Evolutionary conservation across 2,888 invertebrate species (phyloP).

Genomic region (Saturnia pavonia): DNA sequence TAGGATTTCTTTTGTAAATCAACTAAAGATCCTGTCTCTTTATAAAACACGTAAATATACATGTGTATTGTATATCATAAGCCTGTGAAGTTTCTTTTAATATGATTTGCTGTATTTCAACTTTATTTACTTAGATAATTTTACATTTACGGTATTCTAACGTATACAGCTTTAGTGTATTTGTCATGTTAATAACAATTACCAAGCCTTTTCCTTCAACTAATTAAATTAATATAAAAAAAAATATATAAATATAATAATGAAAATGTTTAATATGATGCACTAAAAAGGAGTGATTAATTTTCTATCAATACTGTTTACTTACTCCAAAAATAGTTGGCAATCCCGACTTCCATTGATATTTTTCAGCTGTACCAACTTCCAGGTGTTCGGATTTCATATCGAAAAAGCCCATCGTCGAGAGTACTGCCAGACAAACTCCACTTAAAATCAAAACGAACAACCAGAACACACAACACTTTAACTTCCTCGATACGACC

Average conservation of each 20-base stretch:
- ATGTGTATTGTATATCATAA: too few species aligned
- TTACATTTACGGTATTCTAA: background rate
- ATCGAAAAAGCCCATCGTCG: conserved; percentile 50
- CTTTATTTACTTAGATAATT: background rate
- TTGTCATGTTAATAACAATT: background rate
- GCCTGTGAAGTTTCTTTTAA: background rate
- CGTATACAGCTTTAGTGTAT: too few species aligned
- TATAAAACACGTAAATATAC: too few species aligned
- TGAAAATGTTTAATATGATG: background rate
- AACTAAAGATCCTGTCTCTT: background rate
- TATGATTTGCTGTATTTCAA: background rate
- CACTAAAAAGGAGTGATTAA: background rate
- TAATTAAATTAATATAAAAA: conserved; percentile 1
- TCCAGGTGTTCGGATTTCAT: conserved; percentile 41
- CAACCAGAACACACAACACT: conserved; percentile 60
- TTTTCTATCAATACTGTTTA: conserved; percentile 27
- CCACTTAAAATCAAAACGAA: conserved; percentile 57
- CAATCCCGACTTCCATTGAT: conserved; percentile 48
- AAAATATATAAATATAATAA: background rate
- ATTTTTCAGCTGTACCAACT: conserved; percentile 60
- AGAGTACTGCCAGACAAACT: conserved; percentile 59
- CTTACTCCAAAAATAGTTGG: conserved; percentile 51
- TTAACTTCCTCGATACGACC: conserved; percentile 65
- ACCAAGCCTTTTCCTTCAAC: conserved; percentile 10
- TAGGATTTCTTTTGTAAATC: background rate